A percentile compares a stretch with the other conserved stretches of the same genome.
Evolutionary conservation across 2,797 vertebrate genomes (phyloP).

Genomic region (Sebastes reedi): DNA sequence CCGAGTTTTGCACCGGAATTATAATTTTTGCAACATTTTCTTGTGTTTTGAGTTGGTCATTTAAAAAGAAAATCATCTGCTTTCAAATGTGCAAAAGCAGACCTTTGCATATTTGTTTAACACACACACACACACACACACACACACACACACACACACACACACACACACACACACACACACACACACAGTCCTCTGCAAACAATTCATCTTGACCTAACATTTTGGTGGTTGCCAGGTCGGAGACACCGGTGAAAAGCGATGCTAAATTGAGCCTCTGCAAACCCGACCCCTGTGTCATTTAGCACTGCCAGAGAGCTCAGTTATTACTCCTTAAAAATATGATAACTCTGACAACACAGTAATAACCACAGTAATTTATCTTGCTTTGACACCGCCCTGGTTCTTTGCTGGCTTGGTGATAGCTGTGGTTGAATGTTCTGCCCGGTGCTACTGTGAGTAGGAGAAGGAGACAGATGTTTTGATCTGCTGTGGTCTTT

Average conservation of each 20-base stretch:
- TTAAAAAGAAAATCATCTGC: neutral
- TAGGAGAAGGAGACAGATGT: slow-evolving; percentile 30
- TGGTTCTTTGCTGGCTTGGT: slow-evolving; percentile 42
- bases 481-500: slow-evolving; percentile 56
- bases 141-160: neutral
- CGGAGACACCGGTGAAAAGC: slow-evolving; percentile 20
- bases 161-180: neutral
- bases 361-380: slow-evolving; percentile 57
- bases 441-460: slow-evolving; percentile 14
- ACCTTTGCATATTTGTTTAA: neutral
- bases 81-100: neutral
- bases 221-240: slow-evolving; percentile 22
- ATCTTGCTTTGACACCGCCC: slow-evolving; percentile 47
- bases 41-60: neutral
- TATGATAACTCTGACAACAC: slow-evolving; percentile 63
- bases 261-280: slow-evolving; percentile 43
- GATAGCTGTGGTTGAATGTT: slow-evolving; percentile 18
- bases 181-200: slow-evolving; percentile 10
- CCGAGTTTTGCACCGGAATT: neutral
- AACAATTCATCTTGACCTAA: slow-evolving; percentile 23
- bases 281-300: slow-evolving; percentile 38
- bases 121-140: no score
- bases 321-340: slow-evolving; percentile 62
- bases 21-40: neutral
- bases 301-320: slow-evolving; percentile 44